A percentile compares a stretch with the other conserved stretches of the same genome.
Conservation (phyloP, 2,113 vertebrate species). For the Brachyhypopomus occidentalis region DNA sequence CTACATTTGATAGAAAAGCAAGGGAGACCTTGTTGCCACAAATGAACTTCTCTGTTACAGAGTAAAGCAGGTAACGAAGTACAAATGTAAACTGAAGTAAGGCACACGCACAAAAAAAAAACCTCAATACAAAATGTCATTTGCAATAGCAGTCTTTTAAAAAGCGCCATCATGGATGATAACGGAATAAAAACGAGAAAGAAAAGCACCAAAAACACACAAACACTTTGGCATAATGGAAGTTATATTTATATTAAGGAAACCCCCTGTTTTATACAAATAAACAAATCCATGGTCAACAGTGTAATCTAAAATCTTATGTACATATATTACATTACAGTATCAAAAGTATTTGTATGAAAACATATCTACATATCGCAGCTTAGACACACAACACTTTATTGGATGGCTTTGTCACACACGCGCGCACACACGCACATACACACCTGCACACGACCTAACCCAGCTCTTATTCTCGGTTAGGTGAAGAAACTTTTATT, state of each 20-base stretch:
- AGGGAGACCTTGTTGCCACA: slow-evolving; percentile 67
- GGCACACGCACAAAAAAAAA: slow-evolving; percentile 51
- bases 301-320: slow-evolving; percentile 80
- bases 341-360: slow-evolving; percentile 78
- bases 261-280: slow-evolving; percentile 72
- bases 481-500: slow-evolving; percentile 11
- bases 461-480: slow-evolving; percentile 7
- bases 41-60: slow-evolving; percentile 40
- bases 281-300: slow-evolving; percentile 72
- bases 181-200: not conserved
- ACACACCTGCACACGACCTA: slow-evolving; percentile 28
- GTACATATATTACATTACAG: slow-evolving; percentile 76
- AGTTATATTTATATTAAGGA: slow-evolving; percentile 66
- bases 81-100: slow-evolving; percentile 33
- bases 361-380: slow-evolving; percentile 78
- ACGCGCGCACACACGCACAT: slow-evolving; percentile 35
- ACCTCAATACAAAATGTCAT: not conserved
- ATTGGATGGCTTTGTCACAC: slow-evolving; percentile 4
- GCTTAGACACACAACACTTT: slow-evolving; percentile 18
- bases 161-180: not conserved
- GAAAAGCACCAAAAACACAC: slow-evolving; percentile 53
- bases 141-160: slow-evolving; percentile 18
- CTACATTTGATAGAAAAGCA: slow-evolving; percentile 67
- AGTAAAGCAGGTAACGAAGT: not conserved
- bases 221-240: slow-evolving; percentile 70